Conservation (phyloP, 2,113 vertebrate species). For the Zootoca vivipara region DNA sequence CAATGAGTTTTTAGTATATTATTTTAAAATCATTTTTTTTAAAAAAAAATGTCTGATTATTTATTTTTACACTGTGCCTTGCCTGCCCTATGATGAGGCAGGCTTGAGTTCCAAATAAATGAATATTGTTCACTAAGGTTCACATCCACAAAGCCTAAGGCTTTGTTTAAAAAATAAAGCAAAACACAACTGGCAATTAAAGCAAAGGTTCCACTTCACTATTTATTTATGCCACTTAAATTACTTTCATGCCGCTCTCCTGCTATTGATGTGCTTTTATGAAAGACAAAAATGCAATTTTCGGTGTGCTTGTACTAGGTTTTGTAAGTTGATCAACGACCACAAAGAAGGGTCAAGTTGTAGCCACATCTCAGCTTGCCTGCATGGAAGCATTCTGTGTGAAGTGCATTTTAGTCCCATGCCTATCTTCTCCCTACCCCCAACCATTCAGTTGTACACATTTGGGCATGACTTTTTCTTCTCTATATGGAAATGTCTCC, state of each 20-base stretch:
- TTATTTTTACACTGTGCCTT: neutral
- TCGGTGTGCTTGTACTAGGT: neutral
- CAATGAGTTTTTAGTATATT: neutral
- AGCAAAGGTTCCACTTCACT: neutral
- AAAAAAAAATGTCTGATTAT: neutral
- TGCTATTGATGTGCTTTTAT: neutral
- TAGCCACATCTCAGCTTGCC: neutral
- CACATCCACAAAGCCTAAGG: neutral
- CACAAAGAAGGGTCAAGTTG: neutral
- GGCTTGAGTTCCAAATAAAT: neutral
- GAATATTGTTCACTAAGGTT: neutral
- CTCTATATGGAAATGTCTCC: neutral
- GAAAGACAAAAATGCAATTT: neutral
- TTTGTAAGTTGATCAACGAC: neutral
- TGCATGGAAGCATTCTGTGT: neutral
- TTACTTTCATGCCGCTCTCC: neutral
- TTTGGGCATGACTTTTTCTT: neutral
- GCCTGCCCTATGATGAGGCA: neutral
- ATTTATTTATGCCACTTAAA: neutral
- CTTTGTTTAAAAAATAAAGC: neutral
- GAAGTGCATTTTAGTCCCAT: neutral
- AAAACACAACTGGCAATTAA: neutral
- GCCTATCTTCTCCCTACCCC: no score
- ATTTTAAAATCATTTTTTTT: neutral
- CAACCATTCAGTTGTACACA: neutral